Evolutionary conservation across 2,797 vertebrate genomes (phyloP).

Genomic region (Stomatorhinus walkeri): DNA sequence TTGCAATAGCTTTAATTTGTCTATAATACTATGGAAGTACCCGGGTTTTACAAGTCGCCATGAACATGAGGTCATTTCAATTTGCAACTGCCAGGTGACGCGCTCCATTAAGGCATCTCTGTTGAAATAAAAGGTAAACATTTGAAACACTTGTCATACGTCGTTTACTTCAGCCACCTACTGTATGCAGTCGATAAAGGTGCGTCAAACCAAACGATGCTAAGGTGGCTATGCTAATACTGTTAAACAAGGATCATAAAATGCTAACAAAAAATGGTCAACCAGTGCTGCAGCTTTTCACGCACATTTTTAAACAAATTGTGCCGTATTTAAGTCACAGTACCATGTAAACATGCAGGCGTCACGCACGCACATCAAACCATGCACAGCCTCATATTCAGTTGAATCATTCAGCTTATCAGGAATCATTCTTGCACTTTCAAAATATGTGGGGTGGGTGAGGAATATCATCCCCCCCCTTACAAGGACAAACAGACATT

Average conservation of each 20-base stretch:
- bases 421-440: not conserved
- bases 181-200: not conserved
- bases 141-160: not conserved
- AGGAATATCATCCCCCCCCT: not conserved
- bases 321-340: not conserved
- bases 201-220: not conserved
- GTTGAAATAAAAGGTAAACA: conserved; percentile 27
- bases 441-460: not conserved
- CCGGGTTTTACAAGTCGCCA: conserved; percentile 2
- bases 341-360: conserved; percentile 14
- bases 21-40: not conserved
- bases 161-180: conserved; percentile 8
- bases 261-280: not conserved
- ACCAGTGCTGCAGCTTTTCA: not conserved
- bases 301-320: not conserved
- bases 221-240: not conserved
- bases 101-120: conserved; percentile 24
- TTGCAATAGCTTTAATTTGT: conserved; percentile 1
- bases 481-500: not conserved
- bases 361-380: not conserved
- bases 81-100: conserved; percentile 14
- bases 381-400: not conserved
- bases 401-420: not conserved
- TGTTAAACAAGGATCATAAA: not conserved
- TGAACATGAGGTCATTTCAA: conserved; percentile 18